Percentiles rank a stretch among this genome's conserved stretches.
phyloP scores from a whole-genome alignment of 2,113 vertebrate species.

The Oncorhynchus nerka region DNA sequence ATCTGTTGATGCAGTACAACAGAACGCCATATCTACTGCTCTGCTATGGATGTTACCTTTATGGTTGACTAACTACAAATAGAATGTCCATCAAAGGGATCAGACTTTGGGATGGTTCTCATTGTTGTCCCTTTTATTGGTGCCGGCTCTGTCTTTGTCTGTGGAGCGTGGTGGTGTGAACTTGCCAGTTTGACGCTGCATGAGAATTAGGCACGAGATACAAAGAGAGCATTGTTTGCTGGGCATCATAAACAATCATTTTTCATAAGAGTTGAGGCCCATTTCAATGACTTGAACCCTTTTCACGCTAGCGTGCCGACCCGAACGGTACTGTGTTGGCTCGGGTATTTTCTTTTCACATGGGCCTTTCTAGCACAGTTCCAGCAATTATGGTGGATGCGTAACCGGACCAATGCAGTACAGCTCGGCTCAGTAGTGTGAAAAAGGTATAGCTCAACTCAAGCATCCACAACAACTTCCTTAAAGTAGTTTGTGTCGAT shows the following conservation, averaged over 20 bases:
- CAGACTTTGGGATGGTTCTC: conserved; percentile 31
- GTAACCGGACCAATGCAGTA: no score
- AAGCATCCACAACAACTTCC: no score
- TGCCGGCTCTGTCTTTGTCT: conserved; percentile 42
- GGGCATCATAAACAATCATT: conserved; percentile 8
- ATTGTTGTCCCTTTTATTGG: conserved; percentile 50
- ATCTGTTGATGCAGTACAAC: conserved; percentile 9
- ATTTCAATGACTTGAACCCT: neutral
- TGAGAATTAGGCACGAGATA: conserved; percentile 54
- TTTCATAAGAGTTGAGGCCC: neutral
- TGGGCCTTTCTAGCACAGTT: no score
- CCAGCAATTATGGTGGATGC: no score
- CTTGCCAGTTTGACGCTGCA: conserved; percentile 52
- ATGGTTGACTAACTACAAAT: conserved; percentile 33
- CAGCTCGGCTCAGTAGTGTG: no score
- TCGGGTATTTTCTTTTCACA: no score
- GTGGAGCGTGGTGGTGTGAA: conserved; percentile 47
- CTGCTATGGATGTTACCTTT: conserved; percentile 10
- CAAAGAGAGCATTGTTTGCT: conserved; percentile 27
- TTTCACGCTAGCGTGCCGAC: neutral
- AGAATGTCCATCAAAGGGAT: conserved; percentile 1
- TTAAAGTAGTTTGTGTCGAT: no score
- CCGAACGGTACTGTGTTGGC: no score
- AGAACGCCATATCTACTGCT: neutral
- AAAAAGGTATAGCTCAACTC: no score